These are phyloP conservation scores for Antigone vipio DNA, from an alignment of 2,113 vertebrate genomes.

Conservation along the genomic window DNA sequence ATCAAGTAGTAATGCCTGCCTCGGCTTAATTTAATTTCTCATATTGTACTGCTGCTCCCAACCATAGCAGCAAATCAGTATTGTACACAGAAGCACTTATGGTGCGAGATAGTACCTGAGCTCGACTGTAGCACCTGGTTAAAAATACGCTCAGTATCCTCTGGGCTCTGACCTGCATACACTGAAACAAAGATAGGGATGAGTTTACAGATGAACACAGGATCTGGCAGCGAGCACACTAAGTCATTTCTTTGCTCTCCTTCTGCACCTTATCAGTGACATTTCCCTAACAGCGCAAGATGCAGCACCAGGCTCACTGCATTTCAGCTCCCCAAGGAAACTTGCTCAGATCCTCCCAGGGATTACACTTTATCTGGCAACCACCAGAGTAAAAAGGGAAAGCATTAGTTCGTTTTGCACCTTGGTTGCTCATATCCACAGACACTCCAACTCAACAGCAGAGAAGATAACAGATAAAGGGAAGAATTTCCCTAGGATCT, in stretches of 20 bases:
- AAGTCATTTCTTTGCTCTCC: constrained; percentile 63
- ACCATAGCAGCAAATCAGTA: not conserved
- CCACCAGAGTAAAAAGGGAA: constrained; percentile 65
- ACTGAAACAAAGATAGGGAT: constrained; percentile 63
- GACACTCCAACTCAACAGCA: constrained; percentile 40
- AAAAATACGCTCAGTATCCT: constrained; percentile 52
- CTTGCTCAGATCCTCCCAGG: constrained; percentile 60
- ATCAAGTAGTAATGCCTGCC: constrained; percentile 52
- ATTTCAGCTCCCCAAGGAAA: constrained; percentile 73
- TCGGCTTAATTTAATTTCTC: constrained; percentile 32
- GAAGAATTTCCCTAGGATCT: constrained; percentile 11
- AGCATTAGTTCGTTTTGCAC: constrained; percentile 59
- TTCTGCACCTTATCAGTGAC: constrained; percentile 75
- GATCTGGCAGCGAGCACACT: constrained; percentile 31
- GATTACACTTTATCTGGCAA: constrained; percentile 64
- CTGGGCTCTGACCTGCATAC: constrained; percentile 49
- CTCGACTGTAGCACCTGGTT: constrained; percentile 35
- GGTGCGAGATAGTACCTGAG: not conserved
- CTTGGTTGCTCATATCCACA: constrained; percentile 49
- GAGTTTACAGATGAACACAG: constrained; percentile 56
- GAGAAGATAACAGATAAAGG: constrained; percentile 12
- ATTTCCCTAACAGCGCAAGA: constrained; percentile 71
- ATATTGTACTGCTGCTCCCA: not conserved
- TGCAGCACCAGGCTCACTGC: constrained; percentile 61
- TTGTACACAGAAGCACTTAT: not conserved